These are phyloP conservation scores for Periophthalmodon schlosseri DNA, from an alignment of 2,113 vertebrate species.

Conservation along the genomic window DNA sequence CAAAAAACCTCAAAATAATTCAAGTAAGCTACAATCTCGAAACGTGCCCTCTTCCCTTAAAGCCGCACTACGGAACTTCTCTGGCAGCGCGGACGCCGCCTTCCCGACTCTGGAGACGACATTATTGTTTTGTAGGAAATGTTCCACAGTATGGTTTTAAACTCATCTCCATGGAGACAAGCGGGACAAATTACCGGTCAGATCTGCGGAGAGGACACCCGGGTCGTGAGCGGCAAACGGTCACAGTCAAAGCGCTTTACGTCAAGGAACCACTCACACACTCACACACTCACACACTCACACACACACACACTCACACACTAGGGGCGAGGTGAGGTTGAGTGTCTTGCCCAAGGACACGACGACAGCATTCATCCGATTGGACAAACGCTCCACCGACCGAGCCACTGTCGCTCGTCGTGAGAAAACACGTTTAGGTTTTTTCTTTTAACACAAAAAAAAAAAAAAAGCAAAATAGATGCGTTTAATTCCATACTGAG, in stretches of 20 bases:
- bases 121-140: neutral
- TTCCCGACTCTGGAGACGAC: neutral
- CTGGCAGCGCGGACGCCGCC: neutral
- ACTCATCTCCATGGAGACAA: too few species aligned
- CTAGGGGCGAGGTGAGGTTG: too few species aligned
- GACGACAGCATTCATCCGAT: too few species aligned
- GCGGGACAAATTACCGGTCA: neutral
- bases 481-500: neutral
- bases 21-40: slow-evolving; percentile 77
- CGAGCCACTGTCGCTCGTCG: neutral
- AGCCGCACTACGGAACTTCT: neutral
- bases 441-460: too few species aligned
- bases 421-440: neutral
- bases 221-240: too few species aligned
- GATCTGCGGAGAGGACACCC: neutral
- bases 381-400: too few species aligned
- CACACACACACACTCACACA: too few species aligned
- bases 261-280: too few species aligned
- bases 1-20: slow-evolving; percentile 55
- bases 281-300: too few species aligned
- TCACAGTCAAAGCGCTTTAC: too few species aligned
- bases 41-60: slow-evolving; percentile 39
- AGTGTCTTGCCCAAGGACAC: too few species aligned
- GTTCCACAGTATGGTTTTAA: neutral
- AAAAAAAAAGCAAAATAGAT: too few species aligned